Percentiles rank a stretch among this genome's conserved stretches.
Evolutionary conservation across 2,113 vertebrate species (phyloP).

Genomic region (Thamnophis sirtalis): DNA sequence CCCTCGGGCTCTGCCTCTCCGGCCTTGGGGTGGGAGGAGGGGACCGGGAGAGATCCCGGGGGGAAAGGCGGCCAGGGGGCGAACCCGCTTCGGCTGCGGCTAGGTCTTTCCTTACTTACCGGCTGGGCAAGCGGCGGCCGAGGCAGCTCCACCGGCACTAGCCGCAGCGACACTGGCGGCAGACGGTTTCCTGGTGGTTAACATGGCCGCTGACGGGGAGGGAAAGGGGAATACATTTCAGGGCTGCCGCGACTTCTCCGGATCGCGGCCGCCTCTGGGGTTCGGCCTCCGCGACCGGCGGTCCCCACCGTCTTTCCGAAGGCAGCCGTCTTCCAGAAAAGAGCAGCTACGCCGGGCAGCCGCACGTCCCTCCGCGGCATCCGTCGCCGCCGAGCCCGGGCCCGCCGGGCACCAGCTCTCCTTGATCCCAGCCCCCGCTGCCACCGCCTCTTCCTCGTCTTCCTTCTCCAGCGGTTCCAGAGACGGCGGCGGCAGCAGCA

Average conservation of each 20-base stretch:
- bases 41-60: background rate
- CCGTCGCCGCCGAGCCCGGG: conserved; percentile 57
- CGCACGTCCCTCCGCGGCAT: conserved; percentile 58
- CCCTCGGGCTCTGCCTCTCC: background rate
- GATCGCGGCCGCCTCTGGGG: conserved; percentile 45
- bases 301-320: conserved; percentile 69
- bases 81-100: background rate
- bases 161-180: conserved; percentile 32
- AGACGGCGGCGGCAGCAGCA: conserved; percentile 52
- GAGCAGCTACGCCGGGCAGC: conserved; percentile 34
- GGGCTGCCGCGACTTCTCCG: conserved; percentile 46
- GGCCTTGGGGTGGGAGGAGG: background rate
- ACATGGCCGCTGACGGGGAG: conserved; percentile 88
- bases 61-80: too few relatives aligned
- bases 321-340: conserved; percentile 65
- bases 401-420: conserved; percentile 59
- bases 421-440: conserved; percentile 41
- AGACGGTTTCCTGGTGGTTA: conserved; percentile 92
- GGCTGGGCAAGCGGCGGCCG: conserved; percentile 72
- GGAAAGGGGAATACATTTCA: conserved; percentile 67
- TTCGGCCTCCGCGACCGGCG: conserved; percentile 66
- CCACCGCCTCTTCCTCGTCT: background rate
- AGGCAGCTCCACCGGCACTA: conserved; percentile 30
- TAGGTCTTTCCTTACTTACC: conserved; percentile 72
- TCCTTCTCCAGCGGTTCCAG: background rate